Evolutionary conservation across 2,797 vertebrate genomes (phyloP).

Genomic region (Molossus molossus): DNA sequence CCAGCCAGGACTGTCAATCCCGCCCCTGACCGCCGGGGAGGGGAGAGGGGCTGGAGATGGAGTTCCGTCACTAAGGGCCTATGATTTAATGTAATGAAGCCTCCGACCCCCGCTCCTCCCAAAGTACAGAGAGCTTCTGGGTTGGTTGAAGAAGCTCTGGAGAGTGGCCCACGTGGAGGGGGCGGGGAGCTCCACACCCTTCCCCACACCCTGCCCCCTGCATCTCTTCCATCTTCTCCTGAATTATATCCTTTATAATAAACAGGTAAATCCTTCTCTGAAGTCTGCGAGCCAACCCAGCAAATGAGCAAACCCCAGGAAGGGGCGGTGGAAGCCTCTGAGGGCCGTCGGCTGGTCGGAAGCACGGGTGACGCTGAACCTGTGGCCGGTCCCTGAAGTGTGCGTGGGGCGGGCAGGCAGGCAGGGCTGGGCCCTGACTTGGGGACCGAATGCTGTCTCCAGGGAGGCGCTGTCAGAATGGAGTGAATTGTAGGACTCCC

Average conservation of each 20-base stretch:
- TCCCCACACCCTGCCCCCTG: too few relatives aligned
- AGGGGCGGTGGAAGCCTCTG: not conserved
- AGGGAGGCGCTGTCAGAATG: not conserved
- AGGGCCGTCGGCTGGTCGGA: not conserved
- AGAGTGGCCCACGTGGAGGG: accelerated
- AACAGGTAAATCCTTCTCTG: not conserved
- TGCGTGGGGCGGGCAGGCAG: not conserved
- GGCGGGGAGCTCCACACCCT: not conserved
- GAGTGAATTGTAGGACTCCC: not conserved
- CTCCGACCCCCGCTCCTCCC: not conserved
- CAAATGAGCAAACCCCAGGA: not conserved
- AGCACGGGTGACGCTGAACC: not conserved
- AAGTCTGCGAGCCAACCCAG: not conserved
- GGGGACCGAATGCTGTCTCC: not conserved
- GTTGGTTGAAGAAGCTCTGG: not conserved
- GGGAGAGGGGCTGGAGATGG: not conserved
- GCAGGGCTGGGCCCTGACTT: not conserved
- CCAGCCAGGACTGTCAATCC: not conserved
- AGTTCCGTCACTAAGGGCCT: not conserved
- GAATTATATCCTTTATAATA: not conserved
- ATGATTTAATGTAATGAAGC: not conserved
- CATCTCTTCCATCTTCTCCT: not conserved
- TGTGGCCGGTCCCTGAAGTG: not conserved
- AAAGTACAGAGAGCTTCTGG: not conserved
- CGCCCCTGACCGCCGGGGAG: not conserved